Percentiles rank a stretch among this genome's conserved stretches.
These are phyloP conservation scores for Coregonus ussuriensis DNA, from an alignment of 2,797 vertebrate genomes.

Conservation along the genomic window DNA sequence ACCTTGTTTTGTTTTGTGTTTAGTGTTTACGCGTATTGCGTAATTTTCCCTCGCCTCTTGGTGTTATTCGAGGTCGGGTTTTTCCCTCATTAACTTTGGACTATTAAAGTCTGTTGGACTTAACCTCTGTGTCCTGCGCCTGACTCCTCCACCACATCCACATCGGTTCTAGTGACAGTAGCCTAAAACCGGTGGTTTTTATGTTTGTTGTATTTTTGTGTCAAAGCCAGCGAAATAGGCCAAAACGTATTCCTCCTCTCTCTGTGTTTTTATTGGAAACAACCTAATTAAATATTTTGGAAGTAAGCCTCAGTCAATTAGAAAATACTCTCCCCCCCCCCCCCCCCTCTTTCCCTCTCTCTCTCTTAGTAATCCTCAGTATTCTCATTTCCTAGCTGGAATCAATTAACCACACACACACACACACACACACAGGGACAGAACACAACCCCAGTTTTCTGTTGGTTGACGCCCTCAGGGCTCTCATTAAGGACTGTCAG, in stretches of 20 bases:
- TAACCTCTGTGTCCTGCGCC: too few species aligned
- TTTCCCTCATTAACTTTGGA: too few species aligned
- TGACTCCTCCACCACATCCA: too few species aligned
- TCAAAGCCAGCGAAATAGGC: neutral
- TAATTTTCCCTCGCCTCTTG: too few species aligned
- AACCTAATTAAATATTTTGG: neutral
- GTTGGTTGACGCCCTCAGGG: constrained; percentile 46
- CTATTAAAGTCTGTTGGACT: too few species aligned
- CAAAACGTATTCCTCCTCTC: neutral
- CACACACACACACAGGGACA: constrained; percentile 17
- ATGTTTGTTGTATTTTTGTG: neutral
- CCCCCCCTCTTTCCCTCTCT: neutral
- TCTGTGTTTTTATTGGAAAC: neutral
- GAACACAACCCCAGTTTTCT: constrained; percentile 47
- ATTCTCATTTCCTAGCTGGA: constrained; percentile 54
- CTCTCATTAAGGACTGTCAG: constrained; percentile 46
- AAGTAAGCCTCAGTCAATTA: neutral
- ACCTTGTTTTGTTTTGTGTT: too few species aligned
- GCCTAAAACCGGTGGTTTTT: too few species aligned
- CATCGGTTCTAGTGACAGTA: too few species aligned
- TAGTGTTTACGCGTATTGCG: too few species aligned
- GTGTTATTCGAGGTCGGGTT: too few species aligned
- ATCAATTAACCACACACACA: constrained; percentile 46
- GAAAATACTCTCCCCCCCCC: constrained; percentile 13
- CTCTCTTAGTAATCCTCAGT: constrained; percentile 30